These are phyloP conservation scores for Vesta saturnalis DNA, from an alignment of 2,888 invertebrate genomes.

Conservation along the genomic window DNA sequence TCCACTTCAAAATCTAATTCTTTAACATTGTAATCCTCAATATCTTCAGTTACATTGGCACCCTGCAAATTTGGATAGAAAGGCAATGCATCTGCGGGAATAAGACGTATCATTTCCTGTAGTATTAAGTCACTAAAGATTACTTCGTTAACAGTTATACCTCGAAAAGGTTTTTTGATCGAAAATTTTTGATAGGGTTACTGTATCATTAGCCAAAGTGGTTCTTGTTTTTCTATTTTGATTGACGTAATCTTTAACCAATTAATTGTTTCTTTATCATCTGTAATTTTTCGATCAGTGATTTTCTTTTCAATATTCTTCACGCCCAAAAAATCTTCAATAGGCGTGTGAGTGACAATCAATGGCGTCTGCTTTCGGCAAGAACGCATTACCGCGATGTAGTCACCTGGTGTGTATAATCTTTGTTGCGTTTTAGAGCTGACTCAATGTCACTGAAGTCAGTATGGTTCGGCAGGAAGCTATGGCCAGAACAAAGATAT, in stretches of 20 bases:
- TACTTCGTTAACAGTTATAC: too few relatives aligned
- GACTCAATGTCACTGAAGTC: conserved; percentile 18
- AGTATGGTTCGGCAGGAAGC: not conserved
- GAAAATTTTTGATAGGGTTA: not conserved
- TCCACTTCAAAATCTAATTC: too few relatives aligned
- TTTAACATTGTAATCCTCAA: too few relatives aligned
- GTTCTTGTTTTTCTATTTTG: conserved; percentile 11
- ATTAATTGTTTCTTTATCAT: conserved; percentile 3
- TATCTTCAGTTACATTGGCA: too few relatives aligned
- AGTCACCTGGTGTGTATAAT: not conserved
- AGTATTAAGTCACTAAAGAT: too few relatives aligned
- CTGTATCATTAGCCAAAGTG: not conserved
- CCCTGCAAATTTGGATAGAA: not conserved
- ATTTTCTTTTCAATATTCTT: not conserved
- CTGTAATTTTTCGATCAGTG: conserved; percentile 2
- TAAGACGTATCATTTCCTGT: conserved; percentile 7
- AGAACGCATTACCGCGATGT: not conserved
- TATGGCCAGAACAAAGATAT: not conserved
- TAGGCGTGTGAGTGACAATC: not conserved
- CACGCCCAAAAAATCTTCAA: not conserved
- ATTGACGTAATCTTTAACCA: conserved; percentile 2
- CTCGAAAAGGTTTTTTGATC: too few relatives aligned
- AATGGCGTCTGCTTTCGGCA: conserved; percentile 9
- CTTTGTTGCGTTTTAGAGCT: conserved; percentile 9
- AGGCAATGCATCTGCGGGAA: not conserved